A percentile compares a stretch with the other conserved stretches of the same genome.
Evolutionary conservation across 2,888 invertebrate genomes (phyloP).

Genomic region (Hirtodrosophila confusa): DNA sequence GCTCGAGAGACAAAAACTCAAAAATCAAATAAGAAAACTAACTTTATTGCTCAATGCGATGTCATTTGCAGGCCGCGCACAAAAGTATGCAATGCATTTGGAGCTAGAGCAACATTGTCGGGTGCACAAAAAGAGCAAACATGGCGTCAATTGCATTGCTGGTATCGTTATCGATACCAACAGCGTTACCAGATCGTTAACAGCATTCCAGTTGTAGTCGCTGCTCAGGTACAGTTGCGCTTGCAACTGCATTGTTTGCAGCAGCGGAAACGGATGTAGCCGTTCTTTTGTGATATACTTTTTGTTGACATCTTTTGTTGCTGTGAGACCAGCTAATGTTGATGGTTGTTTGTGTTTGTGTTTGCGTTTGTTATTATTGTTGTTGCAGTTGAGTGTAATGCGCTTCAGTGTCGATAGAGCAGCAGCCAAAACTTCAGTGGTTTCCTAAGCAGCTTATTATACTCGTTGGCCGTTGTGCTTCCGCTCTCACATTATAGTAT

Average conservation of each 20-base stretch:
- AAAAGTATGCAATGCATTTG: conserved; percentile 41
- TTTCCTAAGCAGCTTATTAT: conserved; percentile 32
- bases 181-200: conserved; percentile 33
- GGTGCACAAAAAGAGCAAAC: background rate
- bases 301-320: conserved; percentile 11
- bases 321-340: background rate
- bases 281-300: conserved; percentile 17
- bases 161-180: conserved; percentile 12
- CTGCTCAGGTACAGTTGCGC: conserved; percentile 8
- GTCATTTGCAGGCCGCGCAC: conserved; percentile 34
- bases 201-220: conserved; percentile 21
- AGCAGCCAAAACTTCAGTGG: conserved; percentile 8
- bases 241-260: conserved; percentile 25
- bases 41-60: conserved; percentile 24
- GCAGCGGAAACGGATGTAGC: conserved; percentile 29
- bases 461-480: background rate
- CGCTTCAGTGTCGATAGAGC: conserved; percentile 9
- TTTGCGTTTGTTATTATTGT: background rate
- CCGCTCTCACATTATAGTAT: too few relatives aligned
- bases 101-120: background rate
- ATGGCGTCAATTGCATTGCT: conserved; percentile 3
- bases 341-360: conserved; percentile 3
- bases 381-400: conserved; percentile 4
- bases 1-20: conserved; percentile 7
- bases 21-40: conserved; percentile 43